Conservation (phyloP, 2,888 invertebrate species). For the Octodonta nipae region DNA sequence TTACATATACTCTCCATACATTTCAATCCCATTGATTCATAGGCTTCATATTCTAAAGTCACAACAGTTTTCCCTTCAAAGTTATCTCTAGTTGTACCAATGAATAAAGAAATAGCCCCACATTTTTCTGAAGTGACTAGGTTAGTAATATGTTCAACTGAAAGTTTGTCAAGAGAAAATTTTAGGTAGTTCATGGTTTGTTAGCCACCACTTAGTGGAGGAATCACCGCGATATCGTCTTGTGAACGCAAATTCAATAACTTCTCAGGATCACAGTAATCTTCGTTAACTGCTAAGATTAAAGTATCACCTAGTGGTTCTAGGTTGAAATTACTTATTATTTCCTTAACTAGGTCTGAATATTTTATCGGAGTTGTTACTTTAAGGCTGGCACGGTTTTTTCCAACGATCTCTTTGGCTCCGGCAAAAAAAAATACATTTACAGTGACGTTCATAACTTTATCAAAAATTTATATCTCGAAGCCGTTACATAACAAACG, state of each 20-base stretch:
- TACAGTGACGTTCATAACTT: slow-evolving; percentile 44
- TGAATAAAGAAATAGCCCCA: slow-evolving; percentile 80
- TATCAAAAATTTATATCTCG: no score
- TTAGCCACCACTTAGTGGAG: slow-evolving; percentile 84
- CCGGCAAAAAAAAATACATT: slow-evolving; percentile 80
- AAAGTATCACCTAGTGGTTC: slow-evolving; percentile 53
- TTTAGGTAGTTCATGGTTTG: slow-evolving; percentile 63
- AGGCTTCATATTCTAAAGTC: slow-evolving; percentile 85
- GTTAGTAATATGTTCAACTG: slow-evolving; percentile 52
- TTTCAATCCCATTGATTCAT: slow-evolving; percentile 80
- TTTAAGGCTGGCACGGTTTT: slow-evolving; percentile 41
- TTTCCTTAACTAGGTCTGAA: slow-evolving; percentile 44
- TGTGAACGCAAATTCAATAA: slow-evolving; percentile 42
- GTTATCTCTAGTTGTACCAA: slow-evolving; percentile 77
- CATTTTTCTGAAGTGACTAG: slow-evolving; percentile 57
- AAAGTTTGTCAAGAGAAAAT: slow-evolving; percentile 52
- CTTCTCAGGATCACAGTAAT: slow-evolving; percentile 49
- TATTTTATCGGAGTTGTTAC: slow-evolving; percentile 43
- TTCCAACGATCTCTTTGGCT: slow-evolving; percentile 69
- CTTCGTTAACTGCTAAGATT: slow-evolving; percentile 72
- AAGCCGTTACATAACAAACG: neutral
- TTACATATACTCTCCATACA: slow-evolving; percentile 66
- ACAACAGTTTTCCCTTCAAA: slow-evolving; percentile 74
- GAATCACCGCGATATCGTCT: slow-evolving; percentile 84
- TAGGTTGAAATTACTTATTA: slow-evolving; percentile 51